These are phyloP conservation scores for Sander lucioperca DNA, from an alignment of 2,113 vertebrate species.

Conservation along the genomic window DNA sequence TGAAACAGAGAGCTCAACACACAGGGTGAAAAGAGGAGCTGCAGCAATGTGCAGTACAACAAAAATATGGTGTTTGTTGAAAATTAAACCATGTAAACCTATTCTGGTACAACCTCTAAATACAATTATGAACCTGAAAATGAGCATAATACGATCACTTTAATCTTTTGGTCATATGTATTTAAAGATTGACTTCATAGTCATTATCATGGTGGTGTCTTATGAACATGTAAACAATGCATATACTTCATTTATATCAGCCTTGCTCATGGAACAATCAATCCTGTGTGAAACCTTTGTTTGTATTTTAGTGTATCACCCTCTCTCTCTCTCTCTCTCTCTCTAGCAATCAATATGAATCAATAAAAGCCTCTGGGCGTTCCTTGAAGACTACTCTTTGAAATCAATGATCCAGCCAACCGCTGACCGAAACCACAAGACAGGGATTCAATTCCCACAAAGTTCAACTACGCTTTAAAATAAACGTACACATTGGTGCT, in stretches of 20 bases:
- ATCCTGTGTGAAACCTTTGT: constrained; percentile 1
- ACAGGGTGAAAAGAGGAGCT: too few species aligned
- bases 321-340: background rate
- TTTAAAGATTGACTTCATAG: background rate
- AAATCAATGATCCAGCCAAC: constrained; percentile 13
- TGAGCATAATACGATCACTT: too few species aligned
- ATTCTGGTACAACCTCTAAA: too few species aligned
- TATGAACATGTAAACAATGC: background rate
- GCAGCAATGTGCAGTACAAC: too few species aligned
- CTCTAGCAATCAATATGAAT: background rate
- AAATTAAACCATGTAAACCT: too few species aligned
- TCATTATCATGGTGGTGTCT: background rate
- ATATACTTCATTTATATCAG: background rate
- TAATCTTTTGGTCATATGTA: background rate
- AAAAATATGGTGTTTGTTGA: too few species aligned
- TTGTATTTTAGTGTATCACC: constrained; percentile 9
- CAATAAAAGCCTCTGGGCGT: background rate
- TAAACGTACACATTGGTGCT: too few species aligned
- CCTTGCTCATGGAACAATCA: background rate
- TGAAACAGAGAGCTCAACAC: too few species aligned
- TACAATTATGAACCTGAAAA: too few species aligned
- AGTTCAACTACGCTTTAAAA: background rate
- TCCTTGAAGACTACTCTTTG: background rate
- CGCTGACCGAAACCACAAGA: background rate
- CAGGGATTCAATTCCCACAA: background rate